phyloP scores from a whole-genome alignment of 2,113 vertebrate species.

The Formicarius rufipectus region DNA sequence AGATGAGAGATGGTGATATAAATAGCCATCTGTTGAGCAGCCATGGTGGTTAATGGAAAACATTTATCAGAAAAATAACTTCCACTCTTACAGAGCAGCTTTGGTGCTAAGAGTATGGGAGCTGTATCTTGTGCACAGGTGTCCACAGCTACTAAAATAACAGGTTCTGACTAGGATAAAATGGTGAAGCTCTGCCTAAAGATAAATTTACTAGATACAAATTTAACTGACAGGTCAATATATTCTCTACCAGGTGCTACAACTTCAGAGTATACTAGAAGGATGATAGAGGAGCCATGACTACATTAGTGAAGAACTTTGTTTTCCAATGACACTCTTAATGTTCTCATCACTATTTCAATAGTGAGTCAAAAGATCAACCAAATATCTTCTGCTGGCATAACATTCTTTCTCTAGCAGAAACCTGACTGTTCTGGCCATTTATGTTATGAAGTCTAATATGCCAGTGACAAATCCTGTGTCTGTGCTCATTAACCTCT shows the following conservation, averaged over 20 bases:
- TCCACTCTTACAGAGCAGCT: neutral
- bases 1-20: neutral
- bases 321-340: neutral
- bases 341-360: neutral
- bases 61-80: neutral
- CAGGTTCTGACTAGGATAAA: neutral
- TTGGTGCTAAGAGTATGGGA: neutral
- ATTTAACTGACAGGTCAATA: conserved; percentile 17
- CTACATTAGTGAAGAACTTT: neutral
- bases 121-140: neutral
- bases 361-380: neutral
- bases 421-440: neutral
- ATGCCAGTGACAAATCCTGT: neutral
- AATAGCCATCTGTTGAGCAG: neutral
- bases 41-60: neutral
- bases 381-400: neutral
- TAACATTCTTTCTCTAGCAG: neutral
- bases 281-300: neutral
- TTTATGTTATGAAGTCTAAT: neutral
- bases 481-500: neutral
- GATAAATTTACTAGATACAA: neutral
- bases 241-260: neutral
- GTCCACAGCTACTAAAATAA: neutral
- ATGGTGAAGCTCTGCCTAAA: neutral
- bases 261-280: neutral